These are phyloP conservation scores for Allygus modestus DNA, from an alignment of 2,888 invertebrate genomes.

Conservation along the genomic window DNA sequence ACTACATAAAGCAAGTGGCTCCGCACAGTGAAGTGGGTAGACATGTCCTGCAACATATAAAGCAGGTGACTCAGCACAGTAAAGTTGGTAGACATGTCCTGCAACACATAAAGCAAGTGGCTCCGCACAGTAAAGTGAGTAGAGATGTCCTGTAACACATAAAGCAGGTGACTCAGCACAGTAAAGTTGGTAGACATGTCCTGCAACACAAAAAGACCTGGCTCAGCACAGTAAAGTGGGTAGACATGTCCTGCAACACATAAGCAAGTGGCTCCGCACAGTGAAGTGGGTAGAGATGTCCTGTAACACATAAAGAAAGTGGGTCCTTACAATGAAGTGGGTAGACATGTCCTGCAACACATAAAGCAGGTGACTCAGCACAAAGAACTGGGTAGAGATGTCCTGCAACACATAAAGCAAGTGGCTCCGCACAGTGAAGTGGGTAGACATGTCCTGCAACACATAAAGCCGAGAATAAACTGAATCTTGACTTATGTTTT, in stretches of 20 bases:
- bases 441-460: too few species aligned
- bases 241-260: too few species aligned
- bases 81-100: background rate
- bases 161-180: slow-evolving; percentile 5
- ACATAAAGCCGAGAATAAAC: too few species aligned
- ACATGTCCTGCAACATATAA: too few species aligned
- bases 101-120: background rate
- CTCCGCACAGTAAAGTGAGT: too few species aligned
- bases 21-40: too few species aligned
- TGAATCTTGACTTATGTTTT: too few species aligned
- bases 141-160: too few species aligned
- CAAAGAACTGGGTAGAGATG: background rate
- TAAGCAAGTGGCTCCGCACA: background rate
- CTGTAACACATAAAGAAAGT: slow-evolving; percentile 1
- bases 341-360: too few species aligned
- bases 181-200: background rate
- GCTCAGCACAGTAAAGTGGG: too few species aligned
- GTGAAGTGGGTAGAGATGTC: background rate
- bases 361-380: slow-evolving; percentile 33
- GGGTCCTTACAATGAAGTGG: too few species aligned
- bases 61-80: slow-evolving; percentile 14
- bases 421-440: background rate
- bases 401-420: slow-evolving; percentile 3
- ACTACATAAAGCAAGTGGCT: background rate
- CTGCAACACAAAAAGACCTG: too few species aligned